Evolutionary conservation across 2,797 vertebrate genomes (phyloP).

Genomic region (Corythornis leucogaster): DNA sequence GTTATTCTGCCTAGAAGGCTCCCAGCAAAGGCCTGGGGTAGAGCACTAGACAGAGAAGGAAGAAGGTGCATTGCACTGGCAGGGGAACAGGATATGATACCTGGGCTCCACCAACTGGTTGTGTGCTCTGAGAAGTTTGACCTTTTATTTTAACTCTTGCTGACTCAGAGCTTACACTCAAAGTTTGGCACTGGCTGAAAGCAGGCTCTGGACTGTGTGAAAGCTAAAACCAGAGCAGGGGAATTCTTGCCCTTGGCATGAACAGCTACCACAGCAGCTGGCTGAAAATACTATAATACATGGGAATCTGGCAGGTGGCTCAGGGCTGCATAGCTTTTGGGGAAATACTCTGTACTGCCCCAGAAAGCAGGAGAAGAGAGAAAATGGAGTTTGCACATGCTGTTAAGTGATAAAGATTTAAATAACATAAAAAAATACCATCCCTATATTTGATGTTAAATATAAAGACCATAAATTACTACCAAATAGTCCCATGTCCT

Average conservation of each 20-base stretch:
- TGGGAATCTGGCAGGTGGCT: slow-evolving; percentile 64
- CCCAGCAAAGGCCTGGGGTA: background rate
- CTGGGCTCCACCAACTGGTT: slow-evolving; percentile 43
- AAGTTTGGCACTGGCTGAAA: background rate
- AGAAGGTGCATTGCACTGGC: accelerated
- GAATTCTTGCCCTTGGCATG: slow-evolving; percentile 61
- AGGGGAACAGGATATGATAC: background rate
- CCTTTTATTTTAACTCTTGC: background rate
- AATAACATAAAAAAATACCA: background rate
- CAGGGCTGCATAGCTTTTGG: slow-evolving; percentile 7
- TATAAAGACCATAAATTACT: background rate
- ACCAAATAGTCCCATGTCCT: background rate
- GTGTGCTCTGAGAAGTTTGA: background rate
- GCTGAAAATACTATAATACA: slow-evolving; percentile 5
- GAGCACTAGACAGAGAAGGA: background rate
- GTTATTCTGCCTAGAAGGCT: background rate
- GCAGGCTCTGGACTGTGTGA: background rate
- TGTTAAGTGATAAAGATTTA: background rate
- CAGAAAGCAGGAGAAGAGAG: background rate
- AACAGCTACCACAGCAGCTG: slow-evolving; percentile 49
- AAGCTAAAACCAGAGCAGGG: slow-evolving; percentile 1
- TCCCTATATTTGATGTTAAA: background rate
- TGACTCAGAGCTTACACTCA: background rate
- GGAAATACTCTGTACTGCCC: background rate
- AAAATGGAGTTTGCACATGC: background rate